phyloP scores from a whole-genome alignment of 2,113 vertebrate genomes.

The Hyla sarda region DNA sequence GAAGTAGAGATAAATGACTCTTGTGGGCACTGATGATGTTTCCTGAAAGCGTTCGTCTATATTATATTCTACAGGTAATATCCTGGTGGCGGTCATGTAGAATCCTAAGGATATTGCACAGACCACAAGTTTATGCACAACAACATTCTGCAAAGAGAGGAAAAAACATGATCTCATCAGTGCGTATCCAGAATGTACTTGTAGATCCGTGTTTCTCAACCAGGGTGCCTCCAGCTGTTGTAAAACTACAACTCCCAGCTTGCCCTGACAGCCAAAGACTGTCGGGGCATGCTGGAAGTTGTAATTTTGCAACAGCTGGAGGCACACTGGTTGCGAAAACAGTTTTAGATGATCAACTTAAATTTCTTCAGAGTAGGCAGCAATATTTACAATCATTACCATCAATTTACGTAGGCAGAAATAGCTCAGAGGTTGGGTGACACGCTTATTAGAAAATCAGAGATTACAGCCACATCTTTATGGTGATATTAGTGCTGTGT shows the following conservation, averaged over 20 bases:
- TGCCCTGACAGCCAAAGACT: too few relatives aligned
- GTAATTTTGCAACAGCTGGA: too few relatives aligned
- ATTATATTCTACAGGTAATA: conserved; percentile 86
- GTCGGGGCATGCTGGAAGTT: too few relatives aligned
- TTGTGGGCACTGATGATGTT: conserved; percentile 82
- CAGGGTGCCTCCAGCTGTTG: too few relatives aligned
- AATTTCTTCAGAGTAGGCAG: not conserved
- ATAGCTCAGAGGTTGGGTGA: not conserved
- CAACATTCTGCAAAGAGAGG: conserved; percentile 77
- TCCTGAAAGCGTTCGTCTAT: conserved; percentile 82
- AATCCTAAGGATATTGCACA: conserved; percentile 87
- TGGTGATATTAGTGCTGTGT: not conserved
- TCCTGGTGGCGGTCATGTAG: conserved; percentile 85
- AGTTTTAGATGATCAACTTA: too few relatives aligned
- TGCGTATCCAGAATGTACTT: not conserved
- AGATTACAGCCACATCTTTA: not conserved
- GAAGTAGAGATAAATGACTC: conserved; percentile 88
- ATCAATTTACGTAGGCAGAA: not conserved
- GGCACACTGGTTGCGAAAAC: too few relatives aligned
- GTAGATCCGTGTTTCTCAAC: too few relatives aligned
- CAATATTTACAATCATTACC: too few relatives aligned
- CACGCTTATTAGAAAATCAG: not conserved
- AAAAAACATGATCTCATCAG: conserved; percentile 34
- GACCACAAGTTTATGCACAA: conserved; percentile 87
- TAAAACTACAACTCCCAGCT: too few relatives aligned